Evolutionary conservation across 1,140 invertebrate genomes (phyloP), one percentile per base, ranked within the genome.

Genomic region (Aphis gossypii): DNA sequence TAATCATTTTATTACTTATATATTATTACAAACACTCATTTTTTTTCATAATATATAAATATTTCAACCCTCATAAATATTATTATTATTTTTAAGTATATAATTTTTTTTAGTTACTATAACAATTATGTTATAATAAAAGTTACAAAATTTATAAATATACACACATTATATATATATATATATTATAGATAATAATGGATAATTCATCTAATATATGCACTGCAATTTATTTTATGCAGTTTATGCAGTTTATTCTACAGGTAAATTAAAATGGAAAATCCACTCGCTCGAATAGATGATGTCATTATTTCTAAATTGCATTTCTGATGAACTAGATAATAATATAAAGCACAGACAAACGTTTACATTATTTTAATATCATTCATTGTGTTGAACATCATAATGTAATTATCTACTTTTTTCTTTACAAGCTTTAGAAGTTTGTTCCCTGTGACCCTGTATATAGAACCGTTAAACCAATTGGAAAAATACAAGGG

Each of bases 321-420:
- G n/a, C 5, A 76, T n/a, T 76, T 0, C 14, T 76, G 14, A n/a
- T n/a, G 60, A 68, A 35, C 30, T 76, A n/a, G 60, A n/a, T 76
- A n/a, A 76, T 76, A n/a, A n/a, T 76, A n/a, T n/a, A 76, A 30
- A 76, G 60, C 18, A 20, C n/a, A 76, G 30, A 6, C 30, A 35
- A 76, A 76, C 18, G 30, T n/a, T 76, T 76, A 76, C 60, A 76
- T 76, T 76, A 76, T 76, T 76, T 76, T 76, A 76, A 76, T 76
- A 76, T 76, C 60, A 5, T 76, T 14, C 60, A 18, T 68, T n/a
- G 11, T 30, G 60, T 35, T 76, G 18, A 76, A 76, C 30, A n/a
- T 76, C n/a, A 14, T n/a, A 35, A 35, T 76, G 30, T n/a, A 35
- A 35, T 76, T 11, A 76, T n/a, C 60, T 76, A 35, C 14, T 76